Percentiles rank a stretch among this genome's conserved stretches.
Evolutionary conservation across 2,888 invertebrate species (phyloP).

Genomic region (Hyposoter didymator): DNA sequence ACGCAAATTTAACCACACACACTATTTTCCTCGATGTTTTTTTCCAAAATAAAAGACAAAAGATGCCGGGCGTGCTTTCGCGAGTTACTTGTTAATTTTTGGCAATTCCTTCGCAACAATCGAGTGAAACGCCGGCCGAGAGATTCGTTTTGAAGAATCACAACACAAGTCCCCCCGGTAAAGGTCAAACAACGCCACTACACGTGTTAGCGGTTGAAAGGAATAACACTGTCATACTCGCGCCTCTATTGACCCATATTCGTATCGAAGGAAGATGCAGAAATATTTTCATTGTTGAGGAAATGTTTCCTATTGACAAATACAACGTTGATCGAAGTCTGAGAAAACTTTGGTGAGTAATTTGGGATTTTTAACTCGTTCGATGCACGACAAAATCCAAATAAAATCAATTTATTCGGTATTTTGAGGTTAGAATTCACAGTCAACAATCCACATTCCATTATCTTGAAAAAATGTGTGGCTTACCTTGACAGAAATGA

Average conservation of each 20-base stretch:
- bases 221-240: background rate
- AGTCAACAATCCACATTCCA: slow-evolving; percentile 4
- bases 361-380: background rate
- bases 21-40: slow-evolving; percentile 10
- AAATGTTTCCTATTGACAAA: background rate
- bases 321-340: background rate
- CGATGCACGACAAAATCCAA: background rate
- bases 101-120: slow-evolving; percentile 4
- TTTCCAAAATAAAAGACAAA: slow-evolving; percentile 9
- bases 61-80: slow-evolving; percentile 16
- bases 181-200: slow-evolving; percentile 5
- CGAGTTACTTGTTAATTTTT: slow-evolving; percentile 18
- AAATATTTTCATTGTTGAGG: background rate
- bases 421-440: slow-evolving; percentile 36
- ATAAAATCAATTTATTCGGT: background rate
- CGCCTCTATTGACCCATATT: background rate
- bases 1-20: slow-evolving; percentile 19
- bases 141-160: slow-evolving; percentile 2
- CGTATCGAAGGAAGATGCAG: background rate
- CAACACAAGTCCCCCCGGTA: background rate
- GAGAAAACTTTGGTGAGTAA: slow-evolving; percentile 2
- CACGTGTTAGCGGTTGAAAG: background rate
- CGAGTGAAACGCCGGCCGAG: slow-evolving; percentile 24
- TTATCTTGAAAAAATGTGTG: slow-evolving; percentile 13
- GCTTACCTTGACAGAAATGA: background rate